Evolutionary conservation across 2,113 vertebrate species (phyloP).

Genomic region (Macquaria ambigua): DNA sequence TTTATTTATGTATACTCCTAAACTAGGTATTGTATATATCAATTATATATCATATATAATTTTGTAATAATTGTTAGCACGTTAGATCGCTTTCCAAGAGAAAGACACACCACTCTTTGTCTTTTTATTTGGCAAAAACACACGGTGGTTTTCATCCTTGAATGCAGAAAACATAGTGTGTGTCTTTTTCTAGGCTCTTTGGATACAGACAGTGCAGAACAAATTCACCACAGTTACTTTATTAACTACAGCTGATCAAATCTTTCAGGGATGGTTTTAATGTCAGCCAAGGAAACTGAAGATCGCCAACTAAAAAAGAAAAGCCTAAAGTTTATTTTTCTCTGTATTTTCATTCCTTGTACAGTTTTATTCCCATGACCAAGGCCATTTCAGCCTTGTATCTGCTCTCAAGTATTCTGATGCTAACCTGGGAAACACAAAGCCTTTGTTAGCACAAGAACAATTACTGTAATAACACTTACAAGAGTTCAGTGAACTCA

Average conservation of each 20-base stretch:
- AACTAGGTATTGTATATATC: not conserved
- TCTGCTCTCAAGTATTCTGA: not conserved
- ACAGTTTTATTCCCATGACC: conserved; percentile 16
- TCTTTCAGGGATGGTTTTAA: conserved; percentile 24
- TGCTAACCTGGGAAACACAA: not conserved
- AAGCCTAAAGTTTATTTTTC: conserved; percentile 22
- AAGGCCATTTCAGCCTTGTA: not conserved
- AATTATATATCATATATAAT: no score
- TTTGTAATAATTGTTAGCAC: not conserved
- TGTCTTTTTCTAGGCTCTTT: not conserved
- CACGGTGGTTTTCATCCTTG: not conserved
- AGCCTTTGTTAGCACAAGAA: not conserved
- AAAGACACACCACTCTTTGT: not conserved
- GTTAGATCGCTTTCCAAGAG: not conserved
- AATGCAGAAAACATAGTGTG: not conserved
- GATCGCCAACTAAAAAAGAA: conserved; percentile 15
- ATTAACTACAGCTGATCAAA: conserved; percentile 38
- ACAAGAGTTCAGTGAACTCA: not conserved
- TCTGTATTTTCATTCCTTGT: conserved; percentile 10
- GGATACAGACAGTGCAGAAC: not conserved
- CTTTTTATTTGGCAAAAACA: conserved; percentile 15
- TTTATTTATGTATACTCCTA: not conserved
- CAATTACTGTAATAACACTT: not conserved
- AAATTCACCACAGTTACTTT: conserved; percentile 18
- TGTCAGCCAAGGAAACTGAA: conserved; percentile 11